A percentile compares a stretch with the other conserved stretches of the same genome.
These are phyloP conservation scores for Papilio xuthus DNA, from an alignment of 1,140 invertebrate species.

Conservation along the genomic window DNA sequence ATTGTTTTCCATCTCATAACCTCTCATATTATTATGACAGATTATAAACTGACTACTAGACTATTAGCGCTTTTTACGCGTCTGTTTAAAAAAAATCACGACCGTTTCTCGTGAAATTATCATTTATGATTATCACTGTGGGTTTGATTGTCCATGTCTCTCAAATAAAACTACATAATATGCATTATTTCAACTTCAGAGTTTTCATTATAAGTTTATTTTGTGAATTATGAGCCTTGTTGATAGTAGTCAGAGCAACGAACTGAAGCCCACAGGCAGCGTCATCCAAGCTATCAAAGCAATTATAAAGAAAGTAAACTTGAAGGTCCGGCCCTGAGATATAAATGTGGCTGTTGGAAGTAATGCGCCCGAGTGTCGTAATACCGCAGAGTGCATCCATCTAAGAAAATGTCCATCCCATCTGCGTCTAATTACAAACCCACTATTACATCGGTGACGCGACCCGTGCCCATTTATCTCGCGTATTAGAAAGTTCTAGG, in stretches of 20 bases:
- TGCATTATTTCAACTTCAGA: background rate
- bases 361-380: slow-evolving; percentile 41
- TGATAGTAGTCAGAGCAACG: background rate
- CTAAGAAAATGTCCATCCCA: slow-evolving; percentile 60
- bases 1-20: slow-evolving; percentile 18
- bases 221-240: background rate
- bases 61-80: background rate
- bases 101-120: background rate
- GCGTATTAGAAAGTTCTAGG: slow-evolving; percentile 72
- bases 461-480: slow-evolving; percentile 63
- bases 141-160: background rate
- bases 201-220: background rate
- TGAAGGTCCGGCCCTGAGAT: slow-evolving; percentile 11
- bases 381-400: slow-evolving; percentile 53
- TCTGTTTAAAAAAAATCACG: background rate
- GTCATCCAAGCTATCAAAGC: slow-evolving; percentile 5
- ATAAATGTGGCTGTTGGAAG: slow-evolving; percentile 32
- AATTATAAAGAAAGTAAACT: slow-evolving; percentile 29
- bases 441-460: slow-evolving; percentile 56
- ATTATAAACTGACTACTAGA: background rate
- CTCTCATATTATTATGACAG: background rate
- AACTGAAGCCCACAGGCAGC: background rate
- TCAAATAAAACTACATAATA: background rate
- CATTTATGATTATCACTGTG: background rate
- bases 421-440: slow-evolving; percentile 62